Percentiles rank a stretch among this genome's conserved stretches.
Evolutionary conservation across 2,797 vertebrate species (phyloP).

Genomic region (Pelochelys cantorii): DNA sequence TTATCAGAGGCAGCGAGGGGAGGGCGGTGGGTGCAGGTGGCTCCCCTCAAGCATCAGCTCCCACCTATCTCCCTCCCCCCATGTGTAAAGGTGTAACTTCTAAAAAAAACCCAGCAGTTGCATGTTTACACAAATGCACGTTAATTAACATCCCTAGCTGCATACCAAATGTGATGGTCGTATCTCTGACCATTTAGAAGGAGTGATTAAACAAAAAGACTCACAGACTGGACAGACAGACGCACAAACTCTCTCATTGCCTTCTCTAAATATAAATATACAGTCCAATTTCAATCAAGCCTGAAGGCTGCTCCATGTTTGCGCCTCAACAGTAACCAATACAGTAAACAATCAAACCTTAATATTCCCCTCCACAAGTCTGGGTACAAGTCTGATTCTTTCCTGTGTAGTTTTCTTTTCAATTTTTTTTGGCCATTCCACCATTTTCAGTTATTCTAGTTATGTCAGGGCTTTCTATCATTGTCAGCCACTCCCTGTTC

Average conservation of each 20-base stretch:
- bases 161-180: too few species aligned
- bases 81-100: too few species aligned
- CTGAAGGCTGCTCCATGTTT: background rate
- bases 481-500: background rate
- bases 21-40: too few species aligned
- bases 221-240: too few species aligned
- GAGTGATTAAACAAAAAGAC: too few species aligned
- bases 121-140: too few species aligned
- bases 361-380: background rate
- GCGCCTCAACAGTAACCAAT: background rate
- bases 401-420: background rate
- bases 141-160: too few species aligned
- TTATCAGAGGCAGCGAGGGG: too few species aligned
- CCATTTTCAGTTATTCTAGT: background rate
- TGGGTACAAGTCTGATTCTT: background rate
- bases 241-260: background rate
- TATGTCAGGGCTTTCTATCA: background rate
- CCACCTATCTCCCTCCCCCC: too few species aligned
- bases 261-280: background rate
- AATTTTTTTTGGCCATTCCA: background rate
- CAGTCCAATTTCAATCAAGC: background rate
- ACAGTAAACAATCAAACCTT: slow-evolving; percentile 1
- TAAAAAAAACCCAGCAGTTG: too few species aligned
- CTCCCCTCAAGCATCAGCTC: too few species aligned
- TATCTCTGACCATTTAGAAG: too few species aligned